Evolutionary conservation across 1,140 invertebrate genomes (phyloP).

Genomic region (Drosophila quadrilineata): DNA sequence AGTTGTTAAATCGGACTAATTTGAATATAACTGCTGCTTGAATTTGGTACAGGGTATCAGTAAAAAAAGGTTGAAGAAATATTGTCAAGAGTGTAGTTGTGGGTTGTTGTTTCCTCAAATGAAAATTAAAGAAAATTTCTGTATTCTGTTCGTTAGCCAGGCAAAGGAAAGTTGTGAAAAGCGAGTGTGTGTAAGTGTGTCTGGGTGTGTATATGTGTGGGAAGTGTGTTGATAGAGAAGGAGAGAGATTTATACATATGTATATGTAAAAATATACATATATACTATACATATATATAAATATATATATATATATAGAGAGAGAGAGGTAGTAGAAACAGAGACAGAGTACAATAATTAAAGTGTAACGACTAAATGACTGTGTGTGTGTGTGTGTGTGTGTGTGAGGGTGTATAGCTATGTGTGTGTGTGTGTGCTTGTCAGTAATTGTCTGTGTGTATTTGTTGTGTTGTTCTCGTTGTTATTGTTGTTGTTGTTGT

Average conservation of each 20-base stretch:
- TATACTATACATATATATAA: too few relatives aligned
- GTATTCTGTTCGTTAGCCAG: constrained; percentile 35
- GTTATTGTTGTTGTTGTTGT: constrained; percentile 30
- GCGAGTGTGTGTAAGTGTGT: constrained; percentile 44
- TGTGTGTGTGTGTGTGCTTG: constrained; percentile 28
- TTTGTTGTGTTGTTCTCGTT: constrained; percentile 30
- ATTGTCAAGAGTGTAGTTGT: constrained; percentile 1
- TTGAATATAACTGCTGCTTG: too few relatives aligned
- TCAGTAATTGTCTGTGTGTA: constrained; percentile 34
- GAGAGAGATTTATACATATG: too few relatives aligned
- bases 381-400: constrained; percentile 1
- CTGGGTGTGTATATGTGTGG: background rate
- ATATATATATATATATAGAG: constrained; percentile 11
- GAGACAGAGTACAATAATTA: constrained; percentile 53
- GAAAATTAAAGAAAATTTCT: constrained; percentile 21
- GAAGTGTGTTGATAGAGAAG: constrained; percentile 1
- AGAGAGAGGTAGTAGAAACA: constrained; percentile 37
- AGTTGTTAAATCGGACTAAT: background rate
- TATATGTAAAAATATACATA: too few relatives aligned
- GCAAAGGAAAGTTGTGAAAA: constrained; percentile 42
- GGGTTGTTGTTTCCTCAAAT: constrained; percentile 19
- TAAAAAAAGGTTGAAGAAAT: constrained; percentile 22
- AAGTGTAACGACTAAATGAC: constrained; percentile 38
- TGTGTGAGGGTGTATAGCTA: background rate
- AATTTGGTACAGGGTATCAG: constrained; percentile 36